A percentile compares a stretch with the other conserved stretches of the same genome.
phyloP scores from a whole-genome alignment of 2,888 invertebrate genomes.

The Clepsis dumicolana region DNA sequence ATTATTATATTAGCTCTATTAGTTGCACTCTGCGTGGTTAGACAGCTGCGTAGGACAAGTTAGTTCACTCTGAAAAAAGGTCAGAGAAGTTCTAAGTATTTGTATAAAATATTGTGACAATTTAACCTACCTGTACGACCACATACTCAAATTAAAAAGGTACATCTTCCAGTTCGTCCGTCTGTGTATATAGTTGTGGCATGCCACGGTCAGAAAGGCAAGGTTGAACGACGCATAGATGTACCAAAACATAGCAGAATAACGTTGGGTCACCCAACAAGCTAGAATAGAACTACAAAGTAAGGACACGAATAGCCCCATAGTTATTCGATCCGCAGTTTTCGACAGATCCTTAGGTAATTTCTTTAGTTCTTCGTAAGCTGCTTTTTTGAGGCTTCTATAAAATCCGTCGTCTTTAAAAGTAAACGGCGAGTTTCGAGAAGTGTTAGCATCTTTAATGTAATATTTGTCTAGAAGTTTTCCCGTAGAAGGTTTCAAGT shows the following conservation, averaged over 20 bases:
- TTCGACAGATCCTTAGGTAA: constrained; percentile 68
- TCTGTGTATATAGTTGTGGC: constrained; percentile 93
- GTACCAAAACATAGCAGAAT: constrained; percentile 62
- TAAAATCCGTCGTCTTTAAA: constrained; percentile 92
- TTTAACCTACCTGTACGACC: constrained; percentile 86
- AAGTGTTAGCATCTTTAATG: constrained; percentile 86
- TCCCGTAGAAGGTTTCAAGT: constrained; percentile 82
- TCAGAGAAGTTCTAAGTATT: too few relatives aligned
- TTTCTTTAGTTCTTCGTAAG: constrained; percentile 83
- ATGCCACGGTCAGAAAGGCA: constrained; percentile 86
- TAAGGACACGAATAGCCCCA: constrained; percentile 63
- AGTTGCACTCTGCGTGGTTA: too few relatives aligned
- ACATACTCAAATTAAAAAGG: constrained; percentile 89
- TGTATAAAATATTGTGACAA: too few relatives aligned
- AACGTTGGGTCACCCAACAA: constrained; percentile 57
- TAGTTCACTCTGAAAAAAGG: too few relatives aligned
- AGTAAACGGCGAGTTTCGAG: constrained; percentile 90
- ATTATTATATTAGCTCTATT: too few relatives aligned
- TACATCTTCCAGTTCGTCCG: constrained; percentile 92
- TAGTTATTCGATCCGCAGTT: constrained; percentile 67
- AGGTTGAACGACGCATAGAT: constrained; percentile 85
- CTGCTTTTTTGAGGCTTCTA: constrained; percentile 87
- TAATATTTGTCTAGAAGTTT: constrained; percentile 88
- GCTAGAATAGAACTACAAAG: constrained; percentile 61
- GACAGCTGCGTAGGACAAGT: too few relatives aligned